Evolutionary conservation across 1,140 invertebrate species (phyloP), one percentile per base, ranked within the genome.

Genomic region (Odontomachus brunneus): DNA sequence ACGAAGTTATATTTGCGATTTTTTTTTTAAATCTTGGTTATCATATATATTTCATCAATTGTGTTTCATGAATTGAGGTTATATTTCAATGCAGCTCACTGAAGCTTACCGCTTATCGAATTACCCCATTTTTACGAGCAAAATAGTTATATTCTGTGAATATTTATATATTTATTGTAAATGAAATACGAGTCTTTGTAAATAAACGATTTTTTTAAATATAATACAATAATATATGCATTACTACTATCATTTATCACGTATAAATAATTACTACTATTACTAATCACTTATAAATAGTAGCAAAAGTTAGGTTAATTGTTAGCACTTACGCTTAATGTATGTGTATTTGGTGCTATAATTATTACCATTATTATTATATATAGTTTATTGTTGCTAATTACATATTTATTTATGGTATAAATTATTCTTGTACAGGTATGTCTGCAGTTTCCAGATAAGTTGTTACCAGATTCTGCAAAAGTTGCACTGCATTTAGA

Each of bases 361-460:
- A 62, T 9, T 33, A n/a, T n/a, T n/a, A n/a, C n/a, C n/a, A n/a
- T n/a, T n/a, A n/a, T n/a, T n/a, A n/a, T n/a, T n/a, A n/a, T n/a
- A 17, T n/a, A n/a, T 5, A 38, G 38, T 59, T 59, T 0, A 57
- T 44, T 26, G 17, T 63, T 75, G 15, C 24, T 33, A 59, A 2
- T 1, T 19, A 14, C 22, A 62, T 33, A 5, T 60, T 19, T 60
- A 51, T 66, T 75, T 73, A 67, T 53, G 71, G 5, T 76, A 82
- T 85, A 69, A 65, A 29, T 84, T 81, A 75, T n/a, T n/a, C 87
- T 84, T 90, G 92, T 91, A 53, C 92, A 98, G 97, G 96, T 99
- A 38, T 98, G 97, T 83, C 92, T 99, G 62, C 98, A 99, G 95
- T 98, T 99, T 94, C 98, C 98, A 14, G 98, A 99, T 94, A 94